Base-by-base conservation (phyloP, 2,797 vertebrate genomes). In the Eupleurogrammus muticus region DNA sequence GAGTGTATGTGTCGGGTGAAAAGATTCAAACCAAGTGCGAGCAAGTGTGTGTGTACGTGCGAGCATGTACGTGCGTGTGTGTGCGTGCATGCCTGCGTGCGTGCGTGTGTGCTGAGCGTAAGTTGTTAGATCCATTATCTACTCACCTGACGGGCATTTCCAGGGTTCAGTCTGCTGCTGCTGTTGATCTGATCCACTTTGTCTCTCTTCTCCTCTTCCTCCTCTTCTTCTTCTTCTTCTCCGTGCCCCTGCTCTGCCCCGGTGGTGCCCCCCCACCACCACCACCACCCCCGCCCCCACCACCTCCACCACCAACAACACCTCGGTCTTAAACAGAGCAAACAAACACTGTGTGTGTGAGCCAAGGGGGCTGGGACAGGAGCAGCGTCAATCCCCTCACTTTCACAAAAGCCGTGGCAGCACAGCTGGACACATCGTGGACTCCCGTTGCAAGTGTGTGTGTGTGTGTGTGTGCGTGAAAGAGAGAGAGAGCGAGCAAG, bases 71-170 rank as follows among this genome's bases (percentile, higher is more conserved):
- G 20, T 65, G 62, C 24, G 35, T 46, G 61, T 28, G 66, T 20
- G 42, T 11, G 73, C 23, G 38, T 54, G 53, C n/a, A 66, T 53
- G 49, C 36, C 53, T 38, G 34, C 12, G 51, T 36, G 8, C 21
- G 60, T 44, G 40, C 34, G 60, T 36, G 49, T 42, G 47, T 46
- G 69, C 28, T 66, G 70, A 81, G 73, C 68, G 50, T 60, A 82
- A 89, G 86, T 87, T 89, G 71, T 85, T 70, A 79, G 56, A 77
- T 82, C 75, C 53, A 75, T 82, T 72, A 82, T 90, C 73, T 59
- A 91, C 94, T 94, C 87, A 95, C 94, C 94, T 95, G 93, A 92
- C 82, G 88, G 92, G 90, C 94, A 95, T 95, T 89, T 95, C 93
- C 92, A 91, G 85, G 63, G 69, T 76, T 79, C 86, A 83, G 76